Base-by-base conservation (phyloP, 2,888 invertebrate genomes). In the Caenorhabditis sp. region DNA sequence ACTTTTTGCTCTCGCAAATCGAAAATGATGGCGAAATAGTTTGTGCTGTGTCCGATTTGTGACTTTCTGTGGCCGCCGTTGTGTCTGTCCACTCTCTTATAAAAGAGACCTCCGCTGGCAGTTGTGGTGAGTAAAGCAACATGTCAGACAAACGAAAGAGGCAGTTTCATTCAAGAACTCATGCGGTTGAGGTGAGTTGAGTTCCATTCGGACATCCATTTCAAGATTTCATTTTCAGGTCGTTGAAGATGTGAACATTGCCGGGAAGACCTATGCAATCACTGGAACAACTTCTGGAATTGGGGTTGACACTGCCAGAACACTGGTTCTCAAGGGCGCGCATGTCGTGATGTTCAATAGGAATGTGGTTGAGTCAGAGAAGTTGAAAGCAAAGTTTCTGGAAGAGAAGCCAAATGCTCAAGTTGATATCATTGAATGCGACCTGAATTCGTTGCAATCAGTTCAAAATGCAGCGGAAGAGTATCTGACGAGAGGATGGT, bases 261-360 rank as follows among this genome's bases (percentile, higher is more conserved):
- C 76, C 15, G 87, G 83, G 9, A 86, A 86, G 60, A 89, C 86
- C 2, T 80, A 85, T 47, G 81, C 86, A 20, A 85, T 89, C 47
- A 89, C 89, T 20, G 89, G 89, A 61, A 87, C 88, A 11, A 86
- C 87, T 0, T 74, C 74, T 56, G 87, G 87, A 24, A 87, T 87
- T 15, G 88, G 88, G n/a, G 67, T 83, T 6, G 89, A 89, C 51
- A 89, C 89, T 8, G 88, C 87, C 6, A 60, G 80, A 51, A 69
- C 86, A 1, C 64, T 89, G 6, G 88, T 85, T 26, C 28, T 87
- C 13, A 76, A 65, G 20, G 87, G 87, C 32, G 97, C 97, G 90
- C 95, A 94, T 82, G 95, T 98, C 0, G 94, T 97, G 53, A 94
- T 98, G 91, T 97, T 96, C 0, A 97, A 97, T 92, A 94, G 74